phyloP scores from a whole-genome alignment of 2,888 invertebrate genomes.

The Monochamus alternatus region DNA sequence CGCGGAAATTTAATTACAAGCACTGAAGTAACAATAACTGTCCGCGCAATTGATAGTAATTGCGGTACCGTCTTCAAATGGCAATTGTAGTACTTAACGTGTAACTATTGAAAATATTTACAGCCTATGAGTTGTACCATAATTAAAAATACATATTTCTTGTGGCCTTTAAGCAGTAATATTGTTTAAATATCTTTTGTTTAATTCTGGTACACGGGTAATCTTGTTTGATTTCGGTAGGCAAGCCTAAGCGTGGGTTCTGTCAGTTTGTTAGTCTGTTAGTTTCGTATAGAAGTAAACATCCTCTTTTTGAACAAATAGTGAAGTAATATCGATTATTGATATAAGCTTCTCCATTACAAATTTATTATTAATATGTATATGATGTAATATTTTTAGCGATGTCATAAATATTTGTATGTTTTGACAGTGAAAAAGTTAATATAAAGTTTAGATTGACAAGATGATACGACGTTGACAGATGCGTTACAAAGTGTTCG shows the following conservation, averaged over 20 bases:
- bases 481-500: neutral
- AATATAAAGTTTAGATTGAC: no score
- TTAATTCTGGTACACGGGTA: neutral
- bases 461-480: neutral
- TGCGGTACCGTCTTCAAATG: no score
- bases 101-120: no score
- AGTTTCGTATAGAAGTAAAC: neutral
- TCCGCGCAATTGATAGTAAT: no score
- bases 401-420: no score
- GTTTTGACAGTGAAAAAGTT: no score
- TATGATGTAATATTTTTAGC: no score
- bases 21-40: no score
- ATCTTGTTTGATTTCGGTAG: neutral
- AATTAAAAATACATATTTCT: neutral
- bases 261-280: neutral
- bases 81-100: no score
- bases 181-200: neutral
- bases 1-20: no score
- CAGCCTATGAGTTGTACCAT: no score
- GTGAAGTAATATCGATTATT: neutral
- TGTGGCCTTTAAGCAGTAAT: neutral
- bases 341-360: neutral
- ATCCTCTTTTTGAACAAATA: conserved; percentile 2
- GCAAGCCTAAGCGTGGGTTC: conserved; percentile 2
- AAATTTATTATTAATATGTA: neutral